Base-by-base conservation (phyloP, 2,797 vertebrate genomes). In the Neoniphon sammara region DNA sequence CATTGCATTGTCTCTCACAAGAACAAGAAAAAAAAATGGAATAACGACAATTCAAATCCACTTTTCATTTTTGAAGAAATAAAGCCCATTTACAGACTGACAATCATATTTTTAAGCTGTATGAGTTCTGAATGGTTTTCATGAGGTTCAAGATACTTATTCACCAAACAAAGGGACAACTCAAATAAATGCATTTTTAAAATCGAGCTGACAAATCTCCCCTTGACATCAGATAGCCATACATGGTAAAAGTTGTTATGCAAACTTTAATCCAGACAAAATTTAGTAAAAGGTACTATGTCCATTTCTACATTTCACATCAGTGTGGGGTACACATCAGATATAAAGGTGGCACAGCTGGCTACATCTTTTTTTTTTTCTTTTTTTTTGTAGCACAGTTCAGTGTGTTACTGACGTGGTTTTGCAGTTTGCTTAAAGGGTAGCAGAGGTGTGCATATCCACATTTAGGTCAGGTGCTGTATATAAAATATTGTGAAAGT, bases 341-440 rank as follows among this genome's bases (percentile, higher is more conserved):
- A 15, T 15, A 17, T 27, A 15, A 23, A 55, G 9, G 25, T 30
- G 53, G 12, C 53, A 55, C 25, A 17, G 25, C 25, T 27, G 15
- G 30, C 54, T 18, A 27, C 2, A 47, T 27, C 18, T 66, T 54
- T 11, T 59, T 61, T 57, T 25, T 79, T 53, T 66, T n/a, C 25
- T 60, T 68, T 62, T 12, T 3, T 27, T 4, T 47, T 27, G 17
- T 12, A 12, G 62, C 31, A 47, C 15, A 27, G 54, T 52, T 42
- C 31, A 70, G 3, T 8, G 15, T 52, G 5, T 9, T 31, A 14
- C 23, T 17, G 25, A 31, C 18, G 14, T 30, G 54, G 15, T n/a
- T 31, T 15, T 20, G 14, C 14, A 27, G 53, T 14, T 30, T 18
- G 25, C 25, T 27, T 27, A 27, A 27, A 27, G 25, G 25, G 25